Base-by-base conservation (phyloP, 2,888 invertebrate species). In the Scaptodrosophila latifasciaeformis region DNA sequence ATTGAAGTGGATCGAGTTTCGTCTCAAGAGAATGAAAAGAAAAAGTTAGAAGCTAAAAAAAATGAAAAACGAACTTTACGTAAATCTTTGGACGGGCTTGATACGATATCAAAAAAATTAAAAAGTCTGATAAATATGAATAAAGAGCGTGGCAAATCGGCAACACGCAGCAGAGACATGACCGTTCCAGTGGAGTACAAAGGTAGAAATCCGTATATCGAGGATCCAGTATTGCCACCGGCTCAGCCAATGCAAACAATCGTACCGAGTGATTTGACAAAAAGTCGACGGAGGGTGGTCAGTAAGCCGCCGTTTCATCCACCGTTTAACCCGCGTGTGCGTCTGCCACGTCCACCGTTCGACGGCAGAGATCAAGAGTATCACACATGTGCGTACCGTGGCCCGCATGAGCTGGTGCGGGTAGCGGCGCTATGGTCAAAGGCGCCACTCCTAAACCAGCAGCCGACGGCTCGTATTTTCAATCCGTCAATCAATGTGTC, bases 291-390 rank as follows among this genome's bases (percentile, higher is more conserved):
- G 13, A 52, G 15, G 29, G 9, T 37, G 18, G 39, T 31, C 17
- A 6, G 31, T 1, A 50, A 59, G n/a, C 61, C 60, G 17, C 48
- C 56, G 1, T 71, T 56, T 4, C 39, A 67, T 51, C 75, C 78
- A 2, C 75, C 75, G 0, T 27, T 75, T 1, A 75, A 75, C 62
- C 78, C 74, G 0, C 63, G 75, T 9, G 50, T 75, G 3, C 75
- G 65, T 5, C 49, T 56, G 37, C 75, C 75, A 1, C 65, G 54
- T 1, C 75, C 75, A 0, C 75, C 75, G 1, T 75, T 75, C 18
- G 75, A 75, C 58, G 78, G 49, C 0, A 58, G 75, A 2, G 69
- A 77, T 15, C 63, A 62, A 4, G 71, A 75, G 29, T 77, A 62
- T 19, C 75, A 75, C 44, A 77, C 75, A 0, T 27, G 53, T 12